Evolutionary conservation across 2,797 vertebrate genomes (phyloP).

Genomic region (Pantherophis alleghaniensis): DNA sequence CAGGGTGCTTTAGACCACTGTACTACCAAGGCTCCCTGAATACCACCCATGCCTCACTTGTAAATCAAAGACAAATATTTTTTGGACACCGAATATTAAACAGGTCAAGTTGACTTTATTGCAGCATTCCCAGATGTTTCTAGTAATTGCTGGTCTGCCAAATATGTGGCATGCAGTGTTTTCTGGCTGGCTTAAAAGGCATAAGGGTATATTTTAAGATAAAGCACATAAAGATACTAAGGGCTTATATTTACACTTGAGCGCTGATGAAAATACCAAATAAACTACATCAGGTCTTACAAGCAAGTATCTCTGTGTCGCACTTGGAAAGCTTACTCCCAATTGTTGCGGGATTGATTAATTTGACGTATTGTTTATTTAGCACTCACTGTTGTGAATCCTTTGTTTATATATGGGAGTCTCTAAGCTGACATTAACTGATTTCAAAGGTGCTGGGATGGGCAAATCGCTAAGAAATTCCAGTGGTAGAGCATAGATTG

Average conservation of each 20-base stretch:
- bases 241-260: background rate
- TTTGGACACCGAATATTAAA: background rate
- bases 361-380: background rate
- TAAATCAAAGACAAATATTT: background rate
- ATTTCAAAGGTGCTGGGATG: background rate
- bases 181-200: background rate
- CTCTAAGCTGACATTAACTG: background rate
- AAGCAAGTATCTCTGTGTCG: background rate
- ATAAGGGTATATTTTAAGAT: background rate
- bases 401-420: background rate
- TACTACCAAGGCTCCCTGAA: too few species aligned
- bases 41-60: background rate
- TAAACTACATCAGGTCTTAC: background rate
- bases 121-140: background rate
- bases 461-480: background rate
- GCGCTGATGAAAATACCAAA: background rate
- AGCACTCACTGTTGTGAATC: background rate
- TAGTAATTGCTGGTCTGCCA: background rate
- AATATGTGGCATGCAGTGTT: background rate
- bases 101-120: background rate
- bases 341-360: background rate
- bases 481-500: background rate
- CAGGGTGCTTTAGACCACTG: too few species aligned
- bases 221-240: background rate
- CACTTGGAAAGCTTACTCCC: background rate